A percentile compares a stretch with the other conserved stretches of the same genome.
phyloP scores from a whole-genome alignment of 2,888 invertebrate species.

The Sinodicranocentrus sp. region DNA sequence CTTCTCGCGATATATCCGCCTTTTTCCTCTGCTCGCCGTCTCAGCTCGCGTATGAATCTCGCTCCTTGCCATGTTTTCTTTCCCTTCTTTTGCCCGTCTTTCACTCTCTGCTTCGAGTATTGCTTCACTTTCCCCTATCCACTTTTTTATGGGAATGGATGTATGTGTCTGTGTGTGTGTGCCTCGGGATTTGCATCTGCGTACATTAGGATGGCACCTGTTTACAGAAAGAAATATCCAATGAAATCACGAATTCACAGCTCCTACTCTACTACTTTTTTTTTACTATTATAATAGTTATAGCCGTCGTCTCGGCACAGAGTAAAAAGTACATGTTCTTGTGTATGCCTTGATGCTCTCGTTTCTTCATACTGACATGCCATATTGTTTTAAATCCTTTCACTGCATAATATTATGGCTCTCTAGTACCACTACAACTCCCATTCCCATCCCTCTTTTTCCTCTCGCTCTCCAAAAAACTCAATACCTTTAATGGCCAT shows the following conservation, averaged over 20 bases:
- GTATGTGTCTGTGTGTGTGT: slow-evolving; percentile 58
- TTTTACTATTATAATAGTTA: slow-evolving; percentile 63
- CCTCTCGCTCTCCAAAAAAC: slow-evolving; percentile 26
- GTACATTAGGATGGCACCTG: slow-evolving; percentile 71
- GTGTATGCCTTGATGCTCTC: slow-evolving; percentile 23
- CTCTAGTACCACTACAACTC: slow-evolving; percentile 53
- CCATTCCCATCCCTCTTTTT: slow-evolving; percentile 56
- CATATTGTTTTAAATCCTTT: slow-evolving; percentile 65
- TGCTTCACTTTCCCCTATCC: slow-evolving; percentile 26
- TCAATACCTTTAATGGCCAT: slow-evolving; percentile 53
- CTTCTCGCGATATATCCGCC: slow-evolving; percentile 28
- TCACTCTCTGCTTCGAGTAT: slow-evolving; percentile 39
- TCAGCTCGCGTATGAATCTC: slow-evolving; percentile 42
- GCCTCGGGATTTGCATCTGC: slow-evolving; percentile 70
- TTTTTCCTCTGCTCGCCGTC: slow-evolving; percentile 38
- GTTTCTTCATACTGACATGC: slow-evolving; percentile 57
- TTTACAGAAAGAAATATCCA: slow-evolving; percentile 71
- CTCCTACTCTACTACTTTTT: slow-evolving; percentile 57
- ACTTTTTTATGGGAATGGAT: slow-evolving; percentile 37
- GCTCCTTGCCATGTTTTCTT: slow-evolving; percentile 38
- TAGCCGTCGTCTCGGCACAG: background rate
- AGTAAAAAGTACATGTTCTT: slow-evolving; percentile 19
- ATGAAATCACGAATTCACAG: slow-evolving; percentile 72
- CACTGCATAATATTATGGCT: slow-evolving; percentile 62
- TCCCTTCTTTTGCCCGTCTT: slow-evolving; percentile 39